Evolutionary conservation across 1,140 invertebrate species (phyloP), one percentile per base, ranked within the genome.

Genomic region (Cydia splendana): DNA sequence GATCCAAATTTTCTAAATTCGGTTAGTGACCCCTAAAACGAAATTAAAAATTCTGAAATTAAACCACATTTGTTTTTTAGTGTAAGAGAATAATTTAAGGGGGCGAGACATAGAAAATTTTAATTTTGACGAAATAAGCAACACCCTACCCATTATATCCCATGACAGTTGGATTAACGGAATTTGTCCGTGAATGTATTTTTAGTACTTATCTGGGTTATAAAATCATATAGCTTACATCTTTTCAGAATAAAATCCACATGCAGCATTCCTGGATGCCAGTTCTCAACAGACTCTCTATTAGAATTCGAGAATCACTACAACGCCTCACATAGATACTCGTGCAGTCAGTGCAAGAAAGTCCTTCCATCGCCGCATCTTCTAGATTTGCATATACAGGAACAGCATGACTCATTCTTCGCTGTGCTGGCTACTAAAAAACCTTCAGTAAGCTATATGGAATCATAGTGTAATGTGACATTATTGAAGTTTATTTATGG

Each of bases 321-420:
- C 75, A 92, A 91, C 62, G 65, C 87, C 20, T 82, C 80, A 0
- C 92, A 93, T 65, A 80, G 91, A 48, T 94, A 91, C 75, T 38
- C 81, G 0, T 94, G 92, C 78, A 77, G 80, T n/a, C 82, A 86
- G 67, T 97, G 96, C 83, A 95, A 94, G 79, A 95, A 94, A 67
- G 86, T 88, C 28, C 86, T 95, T 28, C 95, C 95, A 0, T 95
- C 94, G 12, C 93, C 95, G 0, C 95, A 96, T 84, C 85, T 96
- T 0, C 85, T 97, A 48, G 96, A 96, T 81, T 91, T 97, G 65
- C 96, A 97, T 83, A 88, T 96, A 74, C 94, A 95, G 77, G 96
- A 96, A 82, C 91, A 82, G 0, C 96, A 97, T 65, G 96, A 96
- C 83, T 95, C 94, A 2, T 96, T 95, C 82, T 97, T 97, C 75